These are phyloP conservation scores for Ophraella communa DNA, from an alignment of 2,888 invertebrate species.

Conservation along the genomic window DNA sequence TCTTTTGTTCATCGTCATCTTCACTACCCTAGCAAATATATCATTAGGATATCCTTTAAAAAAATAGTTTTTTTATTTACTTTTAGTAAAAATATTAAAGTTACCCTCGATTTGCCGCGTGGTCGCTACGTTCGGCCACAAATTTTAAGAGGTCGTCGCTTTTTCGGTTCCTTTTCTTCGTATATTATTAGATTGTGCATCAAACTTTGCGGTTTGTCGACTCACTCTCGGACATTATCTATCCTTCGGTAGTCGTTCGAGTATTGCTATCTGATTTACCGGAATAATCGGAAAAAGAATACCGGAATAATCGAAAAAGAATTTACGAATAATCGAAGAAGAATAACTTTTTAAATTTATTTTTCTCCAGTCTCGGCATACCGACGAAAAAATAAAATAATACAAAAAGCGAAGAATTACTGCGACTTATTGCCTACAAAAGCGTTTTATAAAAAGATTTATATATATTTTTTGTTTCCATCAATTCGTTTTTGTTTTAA, in stretches of 20 bases:
- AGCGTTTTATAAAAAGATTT: neutral
- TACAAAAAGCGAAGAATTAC: conserved; percentile 6
- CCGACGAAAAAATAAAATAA: conserved; percentile 16
- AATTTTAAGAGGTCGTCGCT: conserved; percentile 6
- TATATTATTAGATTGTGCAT: conserved; percentile 14
- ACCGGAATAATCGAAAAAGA: conserved; percentile 16
- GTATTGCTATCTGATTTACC: conserved; percentile 23
- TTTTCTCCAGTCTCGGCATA: conserved; percentile 12
- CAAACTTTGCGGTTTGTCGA: conserved; percentile 22
- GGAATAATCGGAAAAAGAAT: conserved; percentile 19
- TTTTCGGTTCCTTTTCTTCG: neutral
- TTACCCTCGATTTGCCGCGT: neutral
- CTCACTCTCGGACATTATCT: conserved; percentile 22
- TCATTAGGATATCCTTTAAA: neutral
- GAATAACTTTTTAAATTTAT: conserved; percentile 24
- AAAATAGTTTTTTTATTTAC: neutral
- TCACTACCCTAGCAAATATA: no score
- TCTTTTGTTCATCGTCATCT: no score
- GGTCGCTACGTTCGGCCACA: neutral
- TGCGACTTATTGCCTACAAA: conserved; percentile 6
- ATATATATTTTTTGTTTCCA: conserved; percentile 9
- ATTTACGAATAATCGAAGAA: conserved; percentile 15
- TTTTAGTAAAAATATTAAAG: neutral
- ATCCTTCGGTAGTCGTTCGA: conserved; percentile 14
- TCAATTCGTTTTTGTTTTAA: neutral